Percentiles rank a stretch among this genome's conserved stretches.
Evolutionary conservation across 2,888 invertebrate species (phyloP).

Genomic region (Pristionchus arcanus): DNA sequence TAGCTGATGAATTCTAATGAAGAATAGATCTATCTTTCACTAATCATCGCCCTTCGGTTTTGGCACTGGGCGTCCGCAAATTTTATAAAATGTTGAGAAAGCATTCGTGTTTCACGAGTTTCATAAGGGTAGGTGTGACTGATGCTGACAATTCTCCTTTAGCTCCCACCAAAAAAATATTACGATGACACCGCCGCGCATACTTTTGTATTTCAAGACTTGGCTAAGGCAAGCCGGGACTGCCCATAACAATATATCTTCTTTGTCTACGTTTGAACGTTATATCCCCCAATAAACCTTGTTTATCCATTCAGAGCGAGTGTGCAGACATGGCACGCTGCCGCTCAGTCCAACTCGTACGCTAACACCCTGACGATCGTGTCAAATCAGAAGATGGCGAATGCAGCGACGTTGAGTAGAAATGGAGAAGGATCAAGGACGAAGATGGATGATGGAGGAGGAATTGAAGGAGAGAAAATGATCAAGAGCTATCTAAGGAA

Average conservation of each 20-base stretch:
- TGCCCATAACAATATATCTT: not conserved
- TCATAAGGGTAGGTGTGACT: too few species aligned
- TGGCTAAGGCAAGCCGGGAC: not conserved
- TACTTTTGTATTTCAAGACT: not conserved
- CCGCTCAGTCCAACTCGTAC: constrained; percentile 16
- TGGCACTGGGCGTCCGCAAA: too few species aligned
- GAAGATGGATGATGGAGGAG: constrained; percentile 35
- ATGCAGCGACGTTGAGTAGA: constrained; percentile 19
- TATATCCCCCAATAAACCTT: not conserved
- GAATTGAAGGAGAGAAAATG: constrained; percentile 37
- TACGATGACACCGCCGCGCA: too few species aligned
- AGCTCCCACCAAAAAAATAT: too few species aligned
- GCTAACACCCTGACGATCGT: constrained; percentile 56
- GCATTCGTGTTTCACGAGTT: too few species aligned
- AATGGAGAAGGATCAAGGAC: constrained; percentile 48
- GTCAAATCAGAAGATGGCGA: constrained; percentile 32
- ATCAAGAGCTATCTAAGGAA: constrained; percentile 90
- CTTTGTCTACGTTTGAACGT: not conserved
- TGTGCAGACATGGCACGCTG: constrained; percentile 65
- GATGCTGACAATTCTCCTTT: too few species aligned
- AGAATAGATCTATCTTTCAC: too few species aligned
- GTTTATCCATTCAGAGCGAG: not conserved
- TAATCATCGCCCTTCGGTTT: too few species aligned
- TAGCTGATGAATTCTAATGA: not conserved
- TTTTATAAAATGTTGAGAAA: too few species aligned